Conservation (phyloP, 2,888 invertebrate genomes). For the Electrophaes corylata region DNA sequence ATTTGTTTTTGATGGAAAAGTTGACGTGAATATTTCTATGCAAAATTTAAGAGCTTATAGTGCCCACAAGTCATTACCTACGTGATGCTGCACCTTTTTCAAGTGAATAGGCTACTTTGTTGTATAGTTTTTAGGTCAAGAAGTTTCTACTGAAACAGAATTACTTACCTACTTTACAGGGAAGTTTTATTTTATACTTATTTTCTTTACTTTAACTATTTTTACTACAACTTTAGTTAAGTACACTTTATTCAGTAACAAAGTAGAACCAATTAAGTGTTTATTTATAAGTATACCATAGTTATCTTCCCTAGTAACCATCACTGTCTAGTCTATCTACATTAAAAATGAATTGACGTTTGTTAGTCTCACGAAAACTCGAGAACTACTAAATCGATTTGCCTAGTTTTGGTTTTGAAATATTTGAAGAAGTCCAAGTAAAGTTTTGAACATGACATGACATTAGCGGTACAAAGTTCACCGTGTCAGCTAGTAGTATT, state of each 20-base stretch:
- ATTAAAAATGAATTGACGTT: too few species aligned
- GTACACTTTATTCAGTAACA: not conserved
- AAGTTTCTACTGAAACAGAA: not conserved
- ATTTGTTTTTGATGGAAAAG: constrained; percentile 30
- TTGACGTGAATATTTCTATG: constrained; percentile 3
- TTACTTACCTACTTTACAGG: not conserved
- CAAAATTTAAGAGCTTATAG: not conserved
- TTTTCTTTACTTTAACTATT: not conserved
- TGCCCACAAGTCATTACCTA: not conserved
- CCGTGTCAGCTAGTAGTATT: too few species aligned
- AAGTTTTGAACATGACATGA: too few species aligned
- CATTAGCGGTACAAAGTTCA: too few species aligned
- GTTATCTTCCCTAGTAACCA: too few species aligned
- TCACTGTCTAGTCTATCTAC: too few species aligned
- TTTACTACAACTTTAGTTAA: not conserved
- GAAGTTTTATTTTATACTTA: not conserved
- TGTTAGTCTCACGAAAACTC: too few species aligned
- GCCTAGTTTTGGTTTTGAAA: too few species aligned
- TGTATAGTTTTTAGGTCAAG: not conserved
- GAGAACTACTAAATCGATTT: too few species aligned
- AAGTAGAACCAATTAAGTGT: too few species aligned
- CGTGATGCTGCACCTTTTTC: not conserved
- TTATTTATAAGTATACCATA: too few species aligned
- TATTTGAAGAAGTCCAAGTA: too few species aligned
- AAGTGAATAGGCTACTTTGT: not conserved